Evolutionary conservation across 2,888 invertebrate genomes (phyloP).

Genomic region (Leistus spinibarbis): DNA sequence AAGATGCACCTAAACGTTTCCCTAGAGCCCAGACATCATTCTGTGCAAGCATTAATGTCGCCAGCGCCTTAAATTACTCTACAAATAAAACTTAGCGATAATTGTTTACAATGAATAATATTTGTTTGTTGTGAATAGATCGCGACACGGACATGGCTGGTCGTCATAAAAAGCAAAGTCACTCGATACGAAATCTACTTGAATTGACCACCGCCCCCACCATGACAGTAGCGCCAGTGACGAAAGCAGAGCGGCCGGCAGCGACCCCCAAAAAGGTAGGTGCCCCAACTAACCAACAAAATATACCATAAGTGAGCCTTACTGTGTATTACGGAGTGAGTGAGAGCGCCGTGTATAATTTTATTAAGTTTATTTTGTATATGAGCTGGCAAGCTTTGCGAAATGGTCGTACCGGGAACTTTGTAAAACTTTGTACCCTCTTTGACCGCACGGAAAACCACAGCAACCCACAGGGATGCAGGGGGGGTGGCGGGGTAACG

Average conservation of each 20-base stretch:
- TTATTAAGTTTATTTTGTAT: background rate
- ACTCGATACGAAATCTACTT: constrained; percentile 62
- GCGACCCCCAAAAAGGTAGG: background rate
- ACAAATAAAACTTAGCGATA: no score
- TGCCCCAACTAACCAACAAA: background rate
- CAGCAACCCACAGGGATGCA: background rate
- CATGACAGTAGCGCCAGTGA: background rate
- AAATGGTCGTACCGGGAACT: background rate
- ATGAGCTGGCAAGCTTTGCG: background rate
- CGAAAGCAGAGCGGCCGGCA: background rate
- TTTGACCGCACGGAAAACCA: background rate
- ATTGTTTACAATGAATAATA: no score
- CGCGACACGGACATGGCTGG: constrained; percentile 52
- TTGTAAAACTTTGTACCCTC: background rate
- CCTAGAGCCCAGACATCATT: no score
- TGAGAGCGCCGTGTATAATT: background rate
- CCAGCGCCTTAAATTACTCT: no score
- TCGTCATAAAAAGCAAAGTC: constrained; percentile 59
- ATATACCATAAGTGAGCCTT: background rate
- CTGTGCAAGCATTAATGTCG: no score
- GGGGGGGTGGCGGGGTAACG: background rate
- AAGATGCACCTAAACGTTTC: no score
- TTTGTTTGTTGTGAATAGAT: constrained; percentile 5
- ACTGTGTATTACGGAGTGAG: background rate
- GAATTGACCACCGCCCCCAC: constrained; percentile 57